A percentile compares a stretch with the other conserved stretches of the same genome.
These are phyloP conservation scores for Eupithecia centaureata DNA, from an alignment of 2,888 invertebrate species.

Conservation along the genomic window DNA sequence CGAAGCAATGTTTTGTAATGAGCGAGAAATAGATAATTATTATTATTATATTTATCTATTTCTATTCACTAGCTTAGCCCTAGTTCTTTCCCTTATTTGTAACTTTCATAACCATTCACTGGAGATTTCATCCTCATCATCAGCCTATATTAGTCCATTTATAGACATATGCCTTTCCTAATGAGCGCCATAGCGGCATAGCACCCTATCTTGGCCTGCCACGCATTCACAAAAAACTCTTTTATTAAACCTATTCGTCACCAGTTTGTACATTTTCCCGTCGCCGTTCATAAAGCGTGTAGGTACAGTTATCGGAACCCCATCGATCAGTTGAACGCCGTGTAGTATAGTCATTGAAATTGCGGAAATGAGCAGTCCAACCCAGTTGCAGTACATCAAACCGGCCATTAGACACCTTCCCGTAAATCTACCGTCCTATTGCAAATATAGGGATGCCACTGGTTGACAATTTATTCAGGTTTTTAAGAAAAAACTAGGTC, in stretches of 20 bases:
- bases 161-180: too few relatives aligned
- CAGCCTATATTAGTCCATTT: too few relatives aligned
- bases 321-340: slow-evolving; percentile 3
- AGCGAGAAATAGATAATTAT: not conserved
- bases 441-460: slow-evolving; percentile 19
- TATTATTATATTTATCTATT: too few relatives aligned
- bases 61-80: not conserved
- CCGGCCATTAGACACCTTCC: slow-evolving; percentile 38
- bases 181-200: too few relatives aligned
- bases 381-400: slow-evolving; percentile 36
- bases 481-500: too few relatives aligned
- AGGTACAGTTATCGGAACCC: not conserved
- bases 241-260: not conserved
- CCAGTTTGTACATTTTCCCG: not conserved
- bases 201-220: too few relatives aligned
- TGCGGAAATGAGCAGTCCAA: slow-evolving; percentile 26
- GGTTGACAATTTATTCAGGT: not conserved
- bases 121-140: too few relatives aligned
- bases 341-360: slow-evolving; percentile 24
- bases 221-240: not conserved
- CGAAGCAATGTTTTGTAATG: not conserved
- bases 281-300: not conserved
- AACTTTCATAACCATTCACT: not conserved
- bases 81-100: not conserved
- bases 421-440: slow-evolving; percentile 39